Conservation (phyloP, 2,113 vertebrate genomes). For the Brachyhypopomus gauderio region DNA sequence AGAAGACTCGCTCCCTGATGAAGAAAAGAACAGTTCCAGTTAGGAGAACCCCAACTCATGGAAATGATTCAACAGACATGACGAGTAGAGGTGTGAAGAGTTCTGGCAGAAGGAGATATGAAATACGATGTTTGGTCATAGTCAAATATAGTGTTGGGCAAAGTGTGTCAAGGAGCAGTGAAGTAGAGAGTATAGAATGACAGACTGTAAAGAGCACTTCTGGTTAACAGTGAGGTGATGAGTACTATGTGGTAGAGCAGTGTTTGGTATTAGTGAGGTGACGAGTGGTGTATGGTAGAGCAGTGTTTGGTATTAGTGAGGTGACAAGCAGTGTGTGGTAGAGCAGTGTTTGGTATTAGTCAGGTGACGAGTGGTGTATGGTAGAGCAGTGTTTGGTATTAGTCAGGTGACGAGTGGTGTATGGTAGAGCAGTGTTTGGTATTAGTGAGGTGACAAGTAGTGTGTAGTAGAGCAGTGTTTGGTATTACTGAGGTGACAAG, state of each 20-base stretch:
- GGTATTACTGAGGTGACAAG: too few species aligned
- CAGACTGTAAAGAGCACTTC: too few species aligned
- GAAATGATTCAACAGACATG: neutral
- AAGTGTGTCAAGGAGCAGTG: neutral
- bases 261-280: neutral
- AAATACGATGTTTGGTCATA: neutral
- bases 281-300: neutral
- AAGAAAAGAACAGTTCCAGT: neutral
- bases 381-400: neutral
- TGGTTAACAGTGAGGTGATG: too few species aligned
- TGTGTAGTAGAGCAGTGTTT: neutral
- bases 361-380: neutral
- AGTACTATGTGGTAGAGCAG: neutral
- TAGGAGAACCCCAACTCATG: neutral
- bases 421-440: neutral
- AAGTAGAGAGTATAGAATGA: too few species aligned
- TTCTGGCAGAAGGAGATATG: neutral
- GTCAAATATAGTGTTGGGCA: neutral
- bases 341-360: neutral
- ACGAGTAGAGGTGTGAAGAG: neutral
- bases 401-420: neutral
- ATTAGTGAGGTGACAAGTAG: neutral
- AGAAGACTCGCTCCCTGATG: constrained; percentile 31
- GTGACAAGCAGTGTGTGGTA: neutral
- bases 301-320: neutral